Evolutionary conservation across 2,888 invertebrate genomes (phyloP).

Genomic region (Polydrusus pterygomalis): DNA sequence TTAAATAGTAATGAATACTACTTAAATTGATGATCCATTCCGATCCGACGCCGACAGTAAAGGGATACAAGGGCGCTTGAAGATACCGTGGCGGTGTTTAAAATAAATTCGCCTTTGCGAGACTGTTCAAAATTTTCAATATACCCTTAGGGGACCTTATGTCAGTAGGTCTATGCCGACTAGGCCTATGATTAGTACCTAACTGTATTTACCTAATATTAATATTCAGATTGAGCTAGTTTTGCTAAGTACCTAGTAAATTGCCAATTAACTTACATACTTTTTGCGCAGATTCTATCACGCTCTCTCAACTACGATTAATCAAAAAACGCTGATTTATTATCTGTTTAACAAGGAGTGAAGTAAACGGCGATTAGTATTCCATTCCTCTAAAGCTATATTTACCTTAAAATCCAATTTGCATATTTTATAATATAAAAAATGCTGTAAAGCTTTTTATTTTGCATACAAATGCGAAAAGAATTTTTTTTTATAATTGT

Average conservation of each 20-base stretch:
- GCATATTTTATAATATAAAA: conserved; percentile 51
- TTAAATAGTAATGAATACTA: too few relatives aligned
- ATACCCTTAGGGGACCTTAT: too few relatives aligned
- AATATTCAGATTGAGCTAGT: too few relatives aligned
- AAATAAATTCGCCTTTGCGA: too few relatives aligned
- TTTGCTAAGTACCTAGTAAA: neutral
- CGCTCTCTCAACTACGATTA: neutral
- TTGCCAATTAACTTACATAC: neutral
- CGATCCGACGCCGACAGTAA: too few relatives aligned
- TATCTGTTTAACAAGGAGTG: conserved; percentile 43
- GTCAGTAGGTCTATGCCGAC: too few relatives aligned
- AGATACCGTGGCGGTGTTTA: too few relatives aligned
- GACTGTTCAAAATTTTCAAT: too few relatives aligned
- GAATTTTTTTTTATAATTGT: conserved; percentile 20
- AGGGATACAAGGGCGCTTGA: too few relatives aligned
- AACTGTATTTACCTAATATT: too few relatives aligned
- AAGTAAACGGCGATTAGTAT: conserved; percentile 51
- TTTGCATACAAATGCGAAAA: conserved; percentile 48
- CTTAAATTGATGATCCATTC: too few relatives aligned
- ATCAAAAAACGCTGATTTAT: conserved; percentile 36
- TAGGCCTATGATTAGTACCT: too few relatives aligned
- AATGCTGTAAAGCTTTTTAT: conserved; percentile 44
- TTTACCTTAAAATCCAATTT: conserved; percentile 54
- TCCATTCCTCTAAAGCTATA: conserved; percentile 38
- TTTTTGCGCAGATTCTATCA: neutral